Base-by-base conservation (phyloP, 2,888 invertebrate species). In the Andrena praecox region DNA sequence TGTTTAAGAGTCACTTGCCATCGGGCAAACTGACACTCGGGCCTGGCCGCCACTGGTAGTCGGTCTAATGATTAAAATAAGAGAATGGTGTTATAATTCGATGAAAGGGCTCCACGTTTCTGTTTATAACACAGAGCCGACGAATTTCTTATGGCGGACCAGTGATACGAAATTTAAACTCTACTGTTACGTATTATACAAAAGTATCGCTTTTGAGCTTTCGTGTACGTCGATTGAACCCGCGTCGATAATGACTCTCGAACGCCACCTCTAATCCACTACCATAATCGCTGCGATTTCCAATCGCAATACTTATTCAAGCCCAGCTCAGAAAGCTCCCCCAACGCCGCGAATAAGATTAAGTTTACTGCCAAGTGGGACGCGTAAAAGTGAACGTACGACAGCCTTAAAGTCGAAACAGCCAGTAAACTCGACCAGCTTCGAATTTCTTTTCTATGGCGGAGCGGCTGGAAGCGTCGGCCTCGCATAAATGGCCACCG, bases 401-500 rank as follows among this genome's bases (percentile, higher is more conserved):
- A 35, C 33, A 60, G 50, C 59, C 48, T 78, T 78, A 71, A 75
- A 76, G 48, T 64, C 52, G 69, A 69, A 27, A 67, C 52, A 76
- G 63, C 54, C 80, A 77, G 76, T 76, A 64, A 80, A 69, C 31
- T 72, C 29, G 70, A 63, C 31, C 56, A 35, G 54, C 50, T 50
- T 74, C 56, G 16, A 29, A 64, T 80, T 73, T 76, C 68, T 76
- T 63, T 63, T 35, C 48, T 2, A 42, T 74, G 33, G 59, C 74
- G 75, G 63, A 64, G 12, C 66, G 72, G 73, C 60, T 42, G 33
- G 71, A 82, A 71, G 74, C 78, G 68, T 75, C 59, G 66, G 35
- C 35, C 60, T 48, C 24, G 33, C 59, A 67, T 75, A 80, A 84
- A 85, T 84, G 83, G 70, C 56, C 72, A 60, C 29, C 54, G 76